Conservation (phyloP, 2,888 invertebrate genomes). For the Hemaris fuciformis region DNA sequence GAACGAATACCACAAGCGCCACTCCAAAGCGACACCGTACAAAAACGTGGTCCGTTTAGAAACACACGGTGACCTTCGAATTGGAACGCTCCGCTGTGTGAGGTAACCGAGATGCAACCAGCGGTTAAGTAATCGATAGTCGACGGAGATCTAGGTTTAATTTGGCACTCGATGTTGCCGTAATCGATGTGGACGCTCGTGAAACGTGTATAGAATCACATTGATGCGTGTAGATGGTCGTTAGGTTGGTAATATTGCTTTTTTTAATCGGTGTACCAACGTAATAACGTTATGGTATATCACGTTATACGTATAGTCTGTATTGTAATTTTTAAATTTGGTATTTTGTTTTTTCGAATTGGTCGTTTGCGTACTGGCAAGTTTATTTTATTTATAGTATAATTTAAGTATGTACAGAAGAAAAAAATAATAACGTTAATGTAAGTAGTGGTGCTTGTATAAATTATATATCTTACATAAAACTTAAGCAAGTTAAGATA, state of each 20-base stretch:
- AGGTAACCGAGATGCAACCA: conserved; percentile 50
- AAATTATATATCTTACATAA: no score
- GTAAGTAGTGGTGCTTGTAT: no score
- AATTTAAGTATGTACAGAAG: no score
- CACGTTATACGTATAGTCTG: not conserved
- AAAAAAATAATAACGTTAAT: no score
- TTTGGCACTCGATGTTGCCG: conserved; percentile 24
- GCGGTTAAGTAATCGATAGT: conserved; percentile 48
- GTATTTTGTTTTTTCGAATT: no score
- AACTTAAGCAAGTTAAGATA: no score
- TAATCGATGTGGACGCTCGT: not conserved
- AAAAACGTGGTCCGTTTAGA: conserved; percentile 8
- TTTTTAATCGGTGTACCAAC: not conserved
- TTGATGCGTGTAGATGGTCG: no score
- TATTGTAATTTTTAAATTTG: no score
- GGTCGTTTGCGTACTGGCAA: no score
- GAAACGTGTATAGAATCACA: no score
- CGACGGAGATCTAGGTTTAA: conserved; percentile 34
- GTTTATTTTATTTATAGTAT: no score
- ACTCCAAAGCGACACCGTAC: not conserved
- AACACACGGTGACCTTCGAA: conserved; percentile 37
- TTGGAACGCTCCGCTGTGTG: conserved; percentile 33
- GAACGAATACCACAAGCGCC: not conserved
- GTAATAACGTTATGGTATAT: not conserved
- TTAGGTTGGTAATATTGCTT: no score